Evolutionary conservation across 2,888 invertebrate genomes (phyloP), one percentile per base, ranked within the genome.

Genomic region (Agriotes lineatus): DNA sequence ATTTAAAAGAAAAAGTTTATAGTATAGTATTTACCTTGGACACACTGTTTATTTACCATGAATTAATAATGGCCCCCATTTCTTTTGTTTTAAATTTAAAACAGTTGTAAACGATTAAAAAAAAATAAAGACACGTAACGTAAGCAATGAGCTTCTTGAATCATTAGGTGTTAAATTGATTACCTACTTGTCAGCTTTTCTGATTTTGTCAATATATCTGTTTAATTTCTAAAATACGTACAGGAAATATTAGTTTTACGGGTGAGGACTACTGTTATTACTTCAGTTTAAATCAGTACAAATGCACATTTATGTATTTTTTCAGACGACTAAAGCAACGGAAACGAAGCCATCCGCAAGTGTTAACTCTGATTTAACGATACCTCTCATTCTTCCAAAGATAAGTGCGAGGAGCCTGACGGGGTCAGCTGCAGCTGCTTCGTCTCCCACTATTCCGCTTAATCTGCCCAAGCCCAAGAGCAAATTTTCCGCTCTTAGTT

Each of bases 381-480:
- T 85, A 54, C 85, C 85, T 0, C 69, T 85, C 45, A 77, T 85
- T 75, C 78, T 85, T 60, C 84, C 85, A 5, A 84, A 84, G 71
- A 78, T 80, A 61, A 76, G 74, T 69, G 75, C 78, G 4, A 72
- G 80, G n/a, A 54, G 74, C 10, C 63, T 69, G 7, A 62, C 69
- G 14, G 71, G 61, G 14, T 19, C 74, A 10, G 60, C 69, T 18
- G 50, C 64, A 22, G 33, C 50, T 52, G 42, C 42, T 16, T 39
- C 66, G 14, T 76, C 75, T 3, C 75, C 80, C 50, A 83, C 83
- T 1, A 84, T 84, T 63, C 84, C 84, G 0, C 71, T 84, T 20
- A 83, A 84, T 71, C 69, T 84, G 9, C 84, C 84, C n/a, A 76
- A 81, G 77, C 61, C 65, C 30, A 71, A 76, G 70, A 72, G 59